These are phyloP conservation scores for Sinentomon sp. DNA, from an alignment of 2,888 invertebrate species.

Conservation along the genomic window DNA sequence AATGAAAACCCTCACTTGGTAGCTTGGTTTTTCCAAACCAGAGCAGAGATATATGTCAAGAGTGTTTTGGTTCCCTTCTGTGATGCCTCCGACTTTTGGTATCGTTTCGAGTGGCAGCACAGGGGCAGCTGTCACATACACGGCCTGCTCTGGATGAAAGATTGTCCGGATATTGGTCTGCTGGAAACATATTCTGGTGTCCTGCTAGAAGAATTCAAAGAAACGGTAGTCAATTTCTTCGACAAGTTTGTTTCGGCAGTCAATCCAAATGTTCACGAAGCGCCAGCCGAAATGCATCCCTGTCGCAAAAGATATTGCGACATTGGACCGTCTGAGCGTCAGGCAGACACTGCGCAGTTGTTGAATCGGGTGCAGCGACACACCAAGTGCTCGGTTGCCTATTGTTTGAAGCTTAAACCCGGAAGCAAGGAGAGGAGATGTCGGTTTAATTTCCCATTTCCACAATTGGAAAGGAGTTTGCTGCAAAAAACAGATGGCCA, in stretches of 20 bases:
- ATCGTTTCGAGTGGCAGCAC: constrained; percentile 9
- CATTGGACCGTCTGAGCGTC: no score
- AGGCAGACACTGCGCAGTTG: no score
- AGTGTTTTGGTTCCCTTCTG: constrained; percentile 5
- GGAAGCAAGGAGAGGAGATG: no score
- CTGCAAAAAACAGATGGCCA: no score
- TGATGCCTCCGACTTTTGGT: constrained; percentile 8
- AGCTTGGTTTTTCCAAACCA: constrained; percentile 6
- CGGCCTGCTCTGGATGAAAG: constrained; percentile 11
- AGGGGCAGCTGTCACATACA: constrained; percentile 12
- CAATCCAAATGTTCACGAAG: constrained; percentile 7
- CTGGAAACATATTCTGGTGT: background rate
- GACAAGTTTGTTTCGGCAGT: constrained; percentile 7
- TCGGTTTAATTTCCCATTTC: no score
- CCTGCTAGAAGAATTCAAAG: constrained; percentile 1
- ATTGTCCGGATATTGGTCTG: constrained; percentile 7
- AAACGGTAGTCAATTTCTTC: constrained; percentile 4
- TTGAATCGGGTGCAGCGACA: no score
- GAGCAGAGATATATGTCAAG: constrained; percentile 3
- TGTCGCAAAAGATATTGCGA: no score
- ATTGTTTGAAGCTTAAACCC: no score
- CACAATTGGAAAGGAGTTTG: no score
- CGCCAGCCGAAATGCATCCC: constrained; percentile 7
- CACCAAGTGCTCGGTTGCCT: no score
- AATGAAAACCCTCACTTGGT: constrained; percentile 8